Percentiles rank a stretch among this genome's conserved stretches.
Conservation (phyloP, 64 coral and sea anemone species). For the Platygyra sinensis region DNA sequence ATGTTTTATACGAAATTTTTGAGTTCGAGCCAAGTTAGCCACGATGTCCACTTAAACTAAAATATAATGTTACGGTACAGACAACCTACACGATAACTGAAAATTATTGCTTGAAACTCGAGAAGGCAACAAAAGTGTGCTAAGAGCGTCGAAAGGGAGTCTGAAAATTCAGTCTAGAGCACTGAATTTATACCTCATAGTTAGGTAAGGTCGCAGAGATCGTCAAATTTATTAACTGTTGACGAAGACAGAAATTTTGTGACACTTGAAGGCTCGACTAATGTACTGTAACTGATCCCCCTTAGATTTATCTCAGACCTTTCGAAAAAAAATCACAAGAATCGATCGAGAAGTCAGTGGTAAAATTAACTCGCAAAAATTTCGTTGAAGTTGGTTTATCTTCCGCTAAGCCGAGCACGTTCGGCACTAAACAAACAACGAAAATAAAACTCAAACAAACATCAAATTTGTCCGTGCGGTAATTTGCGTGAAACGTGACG, state of each 20-base stretch:
- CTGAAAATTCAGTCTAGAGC: not conserved
- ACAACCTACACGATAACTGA: not conserved
- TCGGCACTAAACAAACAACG: not conserved
- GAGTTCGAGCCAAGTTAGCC: not conserved
- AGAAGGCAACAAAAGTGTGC: not conserved
- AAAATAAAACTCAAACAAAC: constrained; percentile 1
- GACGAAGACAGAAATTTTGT: not conserved
- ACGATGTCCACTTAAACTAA: not conserved
- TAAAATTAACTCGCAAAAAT: not conserved
- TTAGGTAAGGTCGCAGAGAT: not conserved
- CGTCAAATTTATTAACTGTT: not conserved
- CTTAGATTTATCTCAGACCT: not conserved
- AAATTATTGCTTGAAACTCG: not conserved
- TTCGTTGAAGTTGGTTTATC: not conserved
- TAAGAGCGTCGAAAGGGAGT: not conserved
- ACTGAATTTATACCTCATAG: not conserved
- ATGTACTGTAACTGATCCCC: not conserved
- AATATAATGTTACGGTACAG: constrained; percentile 2
- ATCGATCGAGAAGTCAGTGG: not conserved
- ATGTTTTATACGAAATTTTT: constrained; percentile 1
- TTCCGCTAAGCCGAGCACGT: not conserved
- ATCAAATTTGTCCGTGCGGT: not conserved
- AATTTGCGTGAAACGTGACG: constrained; percentile 19
- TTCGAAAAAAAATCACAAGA: not conserved
- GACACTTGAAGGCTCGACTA: not conserved